Conservation (phyloP, 2,797 vertebrate species). For the Phalloptychus januarius region DNA sequence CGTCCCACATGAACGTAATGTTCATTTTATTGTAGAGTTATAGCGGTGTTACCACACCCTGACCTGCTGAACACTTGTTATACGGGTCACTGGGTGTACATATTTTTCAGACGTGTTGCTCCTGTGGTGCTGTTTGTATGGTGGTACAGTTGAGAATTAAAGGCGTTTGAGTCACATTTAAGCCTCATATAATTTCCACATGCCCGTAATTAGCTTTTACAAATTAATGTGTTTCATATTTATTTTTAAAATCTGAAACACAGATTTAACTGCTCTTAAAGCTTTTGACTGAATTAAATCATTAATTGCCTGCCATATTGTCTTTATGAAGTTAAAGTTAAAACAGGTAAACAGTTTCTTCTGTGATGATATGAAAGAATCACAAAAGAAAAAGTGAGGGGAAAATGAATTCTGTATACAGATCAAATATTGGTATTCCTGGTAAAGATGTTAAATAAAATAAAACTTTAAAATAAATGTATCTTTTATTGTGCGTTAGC, state of each 20-base stretch:
- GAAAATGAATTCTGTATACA: background rate
- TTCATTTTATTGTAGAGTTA: conserved; percentile 12
- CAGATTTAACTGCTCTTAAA: background rate
- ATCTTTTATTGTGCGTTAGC: background rate
- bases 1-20: conserved; percentile 15
- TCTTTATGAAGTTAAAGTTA: background rate
- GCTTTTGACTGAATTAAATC: background rate
- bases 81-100: background rate
- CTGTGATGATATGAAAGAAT: background rate
- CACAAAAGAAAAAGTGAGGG: background rate
- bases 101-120: background rate
- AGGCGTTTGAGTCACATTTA: background rate
- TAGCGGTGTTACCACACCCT: background rate
- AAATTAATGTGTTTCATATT: background rate
- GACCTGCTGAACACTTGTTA: background rate
- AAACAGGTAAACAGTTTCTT: background rate
- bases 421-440: background rate
- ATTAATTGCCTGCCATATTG: background rate
- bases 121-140: background rate
- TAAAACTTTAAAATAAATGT: background rate
- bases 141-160: background rate
- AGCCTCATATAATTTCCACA: conserved; percentile 1
- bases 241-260: background rate
- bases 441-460: background rate
- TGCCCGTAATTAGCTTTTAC: background rate